Percentiles rank a stretch among this genome's conserved stretches.
These are phyloP conservation scores for Chlorospingus semifuscus DNA, from an alignment of 2,797 vertebrate genomes.

Conservation along the genomic window DNA sequence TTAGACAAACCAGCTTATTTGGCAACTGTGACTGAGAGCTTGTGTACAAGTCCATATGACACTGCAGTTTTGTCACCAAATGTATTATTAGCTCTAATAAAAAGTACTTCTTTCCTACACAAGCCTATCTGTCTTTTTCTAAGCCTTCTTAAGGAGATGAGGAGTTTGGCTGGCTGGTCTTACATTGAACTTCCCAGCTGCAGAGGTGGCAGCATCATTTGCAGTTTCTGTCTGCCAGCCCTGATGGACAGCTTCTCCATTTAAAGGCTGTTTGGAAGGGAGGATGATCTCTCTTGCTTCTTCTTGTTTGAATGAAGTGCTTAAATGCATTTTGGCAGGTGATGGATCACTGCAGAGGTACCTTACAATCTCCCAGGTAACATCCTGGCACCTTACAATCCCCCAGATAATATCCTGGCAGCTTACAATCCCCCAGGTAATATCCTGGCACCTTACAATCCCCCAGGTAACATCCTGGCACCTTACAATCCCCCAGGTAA, in stretches of 20 bases:
- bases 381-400: not conserved
- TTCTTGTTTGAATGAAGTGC: not conserved
- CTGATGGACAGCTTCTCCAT: not conserved
- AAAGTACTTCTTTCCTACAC: not conserved
- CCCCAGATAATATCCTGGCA: not conserved
- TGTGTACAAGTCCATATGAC: not conserved
- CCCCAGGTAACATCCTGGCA: not conserved
- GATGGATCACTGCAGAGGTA: not conserved
- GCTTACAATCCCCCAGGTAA: not conserved
- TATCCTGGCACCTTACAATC: not conserved
- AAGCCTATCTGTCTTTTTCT: not conserved
- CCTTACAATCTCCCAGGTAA: not conserved
- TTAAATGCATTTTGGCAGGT: not conserved
- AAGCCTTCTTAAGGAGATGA: not conserved
- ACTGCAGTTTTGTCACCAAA: not conserved
- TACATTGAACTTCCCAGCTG: not conserved
- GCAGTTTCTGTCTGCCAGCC: not conserved
- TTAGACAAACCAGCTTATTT: not conserved
- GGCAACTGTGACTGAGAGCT: not conserved
- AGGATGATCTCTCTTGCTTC: not conserved
- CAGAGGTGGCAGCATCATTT: not conserved
- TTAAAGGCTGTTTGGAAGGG: not conserved
- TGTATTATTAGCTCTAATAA: not conserved
- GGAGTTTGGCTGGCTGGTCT: not conserved
- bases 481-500: not conserved